These are phyloP conservation scores for Camelus bactrianus DNA, from an alignment of 2,113 vertebrate genomes.

Conservation along the genomic window DNA sequence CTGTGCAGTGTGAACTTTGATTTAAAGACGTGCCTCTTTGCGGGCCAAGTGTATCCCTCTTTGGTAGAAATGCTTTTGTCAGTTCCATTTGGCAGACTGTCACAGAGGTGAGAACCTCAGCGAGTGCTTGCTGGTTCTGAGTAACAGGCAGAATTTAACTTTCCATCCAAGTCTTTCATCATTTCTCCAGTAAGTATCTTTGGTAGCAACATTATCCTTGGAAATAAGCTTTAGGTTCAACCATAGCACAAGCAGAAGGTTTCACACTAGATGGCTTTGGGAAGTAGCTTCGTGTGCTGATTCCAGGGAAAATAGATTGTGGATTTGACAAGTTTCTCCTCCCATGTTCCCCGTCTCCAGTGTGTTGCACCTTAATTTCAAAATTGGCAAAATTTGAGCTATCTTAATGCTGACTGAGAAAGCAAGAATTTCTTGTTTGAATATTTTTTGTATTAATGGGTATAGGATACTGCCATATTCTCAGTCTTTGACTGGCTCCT, in stretches of 20 bases:
- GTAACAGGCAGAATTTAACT: background rate
- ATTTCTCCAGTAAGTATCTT: background rate
- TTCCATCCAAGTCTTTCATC: background rate
- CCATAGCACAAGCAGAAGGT: background rate
- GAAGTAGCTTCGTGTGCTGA: background rate
- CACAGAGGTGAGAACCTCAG: background rate
- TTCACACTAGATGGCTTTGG: background rate
- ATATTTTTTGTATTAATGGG: background rate
- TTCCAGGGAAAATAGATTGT: background rate
- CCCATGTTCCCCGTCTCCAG: background rate
- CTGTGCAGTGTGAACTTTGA: background rate
- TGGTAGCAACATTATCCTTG: constrained; percentile 6
- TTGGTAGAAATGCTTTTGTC: background rate
- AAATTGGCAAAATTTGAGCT: background rate
- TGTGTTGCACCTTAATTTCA: background rate
- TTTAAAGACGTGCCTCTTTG: background rate
- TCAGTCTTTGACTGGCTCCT: background rate
- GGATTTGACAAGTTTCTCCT: background rate
- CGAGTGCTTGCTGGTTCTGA: background rate
- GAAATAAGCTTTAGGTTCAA: background rate
- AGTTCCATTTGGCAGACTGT: background rate
- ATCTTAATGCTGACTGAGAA: background rate
- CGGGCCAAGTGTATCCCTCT: background rate
- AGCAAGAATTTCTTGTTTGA: background rate
- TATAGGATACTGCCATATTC: background rate